A percentile compares a stretch with the other conserved stretches of the same genome.
These are phyloP conservation scores for Macrotus californicus DNA, from an alignment of 2,113 vertebrate species.

Conservation along the genomic window DNA sequence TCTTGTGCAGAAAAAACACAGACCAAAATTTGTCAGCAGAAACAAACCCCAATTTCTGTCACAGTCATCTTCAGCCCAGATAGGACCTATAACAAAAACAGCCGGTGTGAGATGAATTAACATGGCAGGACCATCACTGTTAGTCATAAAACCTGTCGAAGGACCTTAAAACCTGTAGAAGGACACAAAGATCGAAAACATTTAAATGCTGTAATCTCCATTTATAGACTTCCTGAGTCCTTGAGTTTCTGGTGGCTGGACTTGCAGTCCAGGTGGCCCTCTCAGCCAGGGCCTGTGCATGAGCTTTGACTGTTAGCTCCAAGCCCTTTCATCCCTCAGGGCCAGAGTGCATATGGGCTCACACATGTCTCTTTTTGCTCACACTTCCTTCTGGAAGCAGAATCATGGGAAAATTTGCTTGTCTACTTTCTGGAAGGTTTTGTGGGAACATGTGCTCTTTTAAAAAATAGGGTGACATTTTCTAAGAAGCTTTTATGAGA, in stretches of 20 bases:
- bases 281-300: not conserved
- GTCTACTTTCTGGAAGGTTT: not conserved
- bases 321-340: too few species aligned
- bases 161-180: not conserved
- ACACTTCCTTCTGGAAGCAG: not conserved
- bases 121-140: not conserved
- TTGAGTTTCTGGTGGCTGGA: accelerated
- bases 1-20: not conserved
- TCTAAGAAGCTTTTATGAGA: not conserved
- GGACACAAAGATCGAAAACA: not conserved
- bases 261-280: too few species aligned
- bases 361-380: not conserved
- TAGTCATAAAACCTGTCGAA: not conserved
- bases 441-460: not conserved
- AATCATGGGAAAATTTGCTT: not conserved
- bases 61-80: not conserved
- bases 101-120: not conserved
- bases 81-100: not conserved
- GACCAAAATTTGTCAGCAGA: conserved; percentile 43
- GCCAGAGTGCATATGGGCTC: accelerated
- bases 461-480: not conserved
- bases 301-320: not conserved
- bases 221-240: not conserved
- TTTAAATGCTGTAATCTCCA: not conserved
- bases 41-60: conserved; percentile 6